A percentile compares a stretch with the other conserved stretches of the same genome.
phyloP scores from a whole-genome alignment of 2,888 invertebrate species.

The Callinectes sapidus region DNA sequence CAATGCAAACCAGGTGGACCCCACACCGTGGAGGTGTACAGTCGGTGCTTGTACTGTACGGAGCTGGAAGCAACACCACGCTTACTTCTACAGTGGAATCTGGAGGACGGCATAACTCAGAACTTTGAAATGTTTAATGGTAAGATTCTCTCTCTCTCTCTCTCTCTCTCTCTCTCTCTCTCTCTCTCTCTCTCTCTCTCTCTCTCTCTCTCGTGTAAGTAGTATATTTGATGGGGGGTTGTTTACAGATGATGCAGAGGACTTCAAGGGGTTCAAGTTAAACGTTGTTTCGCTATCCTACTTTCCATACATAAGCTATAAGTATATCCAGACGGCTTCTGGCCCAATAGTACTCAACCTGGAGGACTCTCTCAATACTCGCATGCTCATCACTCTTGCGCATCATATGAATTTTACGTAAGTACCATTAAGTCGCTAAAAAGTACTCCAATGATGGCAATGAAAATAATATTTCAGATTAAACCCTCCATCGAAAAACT shows the following conservation, averaged over 20 bases:
- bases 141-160: background rate
- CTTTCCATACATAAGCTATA: slow-evolving; percentile 40
- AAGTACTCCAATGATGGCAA: background rate
- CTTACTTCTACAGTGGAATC: background rate
- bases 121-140: background rate
- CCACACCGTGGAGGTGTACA: background rate
- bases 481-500: no score
- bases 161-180: background rate
- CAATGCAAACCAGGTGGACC: no score
- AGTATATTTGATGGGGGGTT: background rate
- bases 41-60: slow-evolving; percentile 36
- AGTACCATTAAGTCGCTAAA: background rate
- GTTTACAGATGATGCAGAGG: background rate
- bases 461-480: no score
- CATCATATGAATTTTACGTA: slow-evolving; percentile 44
- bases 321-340: background rate
- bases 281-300: slow-evolving; percentile 43
- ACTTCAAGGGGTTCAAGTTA: slow-evolving; percentile 21
- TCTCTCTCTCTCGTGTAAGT: background rate
- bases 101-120: background rate
- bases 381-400: slow-evolving; percentile 34
- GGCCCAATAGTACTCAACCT: background rate
- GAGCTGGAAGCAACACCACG: background rate
- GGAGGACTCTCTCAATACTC: slow-evolving; percentile 45
- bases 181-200: slow-evolving; percentile 1